phyloP scores from a whole-genome alignment of 2,888 invertebrate genomes.

The Rhamnusium bicolor region DNA sequence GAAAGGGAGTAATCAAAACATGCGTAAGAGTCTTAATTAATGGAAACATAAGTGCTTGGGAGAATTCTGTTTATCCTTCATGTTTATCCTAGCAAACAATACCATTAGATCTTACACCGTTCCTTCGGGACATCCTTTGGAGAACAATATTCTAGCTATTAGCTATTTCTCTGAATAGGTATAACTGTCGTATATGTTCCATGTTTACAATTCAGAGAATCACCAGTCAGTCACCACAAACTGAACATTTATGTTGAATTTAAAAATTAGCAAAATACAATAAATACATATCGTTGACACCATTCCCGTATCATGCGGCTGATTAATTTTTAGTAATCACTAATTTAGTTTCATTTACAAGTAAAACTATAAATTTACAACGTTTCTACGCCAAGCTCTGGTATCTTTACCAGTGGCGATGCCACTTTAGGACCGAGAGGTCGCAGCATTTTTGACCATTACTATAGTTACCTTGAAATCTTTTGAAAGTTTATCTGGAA shows the following conservation, averaged over 20 bases:
- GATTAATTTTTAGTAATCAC: no score
- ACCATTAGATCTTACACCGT: constrained; percentile 3
- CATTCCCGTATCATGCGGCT: no score
- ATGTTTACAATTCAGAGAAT: background rate
- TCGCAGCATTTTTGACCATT: no score
- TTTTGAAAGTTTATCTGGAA: no score
- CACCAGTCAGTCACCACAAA: background rate
- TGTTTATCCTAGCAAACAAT: constrained; percentile 15
- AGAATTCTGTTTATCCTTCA: constrained; percentile 12
- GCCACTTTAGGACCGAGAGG: no score
- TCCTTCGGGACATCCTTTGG: constrained; percentile 9
- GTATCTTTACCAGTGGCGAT: no score
- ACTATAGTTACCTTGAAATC: no score
- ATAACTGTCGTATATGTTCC: background rate
- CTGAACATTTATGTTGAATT: background rate
- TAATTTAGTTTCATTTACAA: no score
- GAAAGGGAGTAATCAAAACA: constrained; percentile 3
- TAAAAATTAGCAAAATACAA: no score
- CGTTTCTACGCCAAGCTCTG: no score
- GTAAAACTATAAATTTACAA: no score
- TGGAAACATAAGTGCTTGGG: constrained; percentile 19
- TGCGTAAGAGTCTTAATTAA: constrained; percentile 31
- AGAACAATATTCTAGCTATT: background rate
- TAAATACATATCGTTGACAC: no score
- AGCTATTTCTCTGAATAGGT: background rate